A percentile compares a stretch with the other conserved stretches of the same genome.
Evolutionary conservation across 2,113 vertebrate species (phyloP).

Genomic region (Ia io): DNA sequence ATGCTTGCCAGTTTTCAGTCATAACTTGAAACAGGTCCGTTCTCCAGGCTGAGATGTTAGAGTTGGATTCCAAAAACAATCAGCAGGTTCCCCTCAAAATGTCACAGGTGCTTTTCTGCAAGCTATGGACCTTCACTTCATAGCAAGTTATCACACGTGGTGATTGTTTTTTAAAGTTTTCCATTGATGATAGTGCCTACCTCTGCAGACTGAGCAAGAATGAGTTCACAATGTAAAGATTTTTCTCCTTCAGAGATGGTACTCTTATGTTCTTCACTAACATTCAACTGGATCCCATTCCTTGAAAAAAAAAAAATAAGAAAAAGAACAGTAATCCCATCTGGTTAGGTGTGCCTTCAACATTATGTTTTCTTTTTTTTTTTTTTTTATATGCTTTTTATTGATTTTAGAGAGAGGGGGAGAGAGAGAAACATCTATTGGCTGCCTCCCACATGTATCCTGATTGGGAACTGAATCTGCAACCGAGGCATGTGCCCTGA

Average conservation of each 20-base stretch:
- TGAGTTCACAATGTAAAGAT: conserved; percentile 88
- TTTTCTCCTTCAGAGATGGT: conserved; percentile 71
- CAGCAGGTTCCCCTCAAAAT: neutral
- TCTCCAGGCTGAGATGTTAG: neutral
- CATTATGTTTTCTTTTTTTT: neutral
- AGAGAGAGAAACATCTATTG: neutral
- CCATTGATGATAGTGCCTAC: conserved; percentile 69
- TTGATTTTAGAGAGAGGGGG: neutral
- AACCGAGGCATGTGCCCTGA: neutral
- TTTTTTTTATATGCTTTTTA: neutral
- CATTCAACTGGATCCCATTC: conserved; percentile 77
- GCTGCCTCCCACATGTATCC: neutral
- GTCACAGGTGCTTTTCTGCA: neutral
- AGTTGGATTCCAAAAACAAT: neutral
- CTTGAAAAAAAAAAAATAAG: conserved; percentile 65
- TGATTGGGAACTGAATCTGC: neutral
- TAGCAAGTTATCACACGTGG: neutral
- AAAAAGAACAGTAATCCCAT: neutral
- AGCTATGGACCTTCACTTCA: neutral
- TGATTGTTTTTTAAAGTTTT: neutral
- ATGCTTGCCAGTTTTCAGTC: neutral
- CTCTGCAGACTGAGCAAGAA: conserved; percentile 89
- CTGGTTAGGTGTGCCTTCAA: neutral
- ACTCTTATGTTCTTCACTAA: conserved; percentile 80
- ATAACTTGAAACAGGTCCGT: neutral